Percentiles rank a stretch among this genome's conserved stretches.
Evolutionary conservation across 2,797 vertebrate genomes (phyloP).

Genomic region (Squalus acanthias): DNA sequence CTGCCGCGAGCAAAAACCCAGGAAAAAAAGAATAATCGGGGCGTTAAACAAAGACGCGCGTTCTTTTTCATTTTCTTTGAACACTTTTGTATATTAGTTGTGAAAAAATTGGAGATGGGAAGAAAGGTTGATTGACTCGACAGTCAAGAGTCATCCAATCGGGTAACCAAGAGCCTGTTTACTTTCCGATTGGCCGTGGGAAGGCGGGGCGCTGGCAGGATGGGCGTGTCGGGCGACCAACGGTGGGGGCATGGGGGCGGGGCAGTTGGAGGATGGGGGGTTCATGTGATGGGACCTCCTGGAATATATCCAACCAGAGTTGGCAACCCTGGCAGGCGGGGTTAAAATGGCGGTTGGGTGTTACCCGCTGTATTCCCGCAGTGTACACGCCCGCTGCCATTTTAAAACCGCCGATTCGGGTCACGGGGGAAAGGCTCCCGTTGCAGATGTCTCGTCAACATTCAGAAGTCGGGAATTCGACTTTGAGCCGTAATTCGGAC

Average conservation of each 20-base stretch:
- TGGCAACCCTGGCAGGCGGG: too few relatives aligned
- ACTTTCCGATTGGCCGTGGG: neutral
- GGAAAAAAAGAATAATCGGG: neutral
- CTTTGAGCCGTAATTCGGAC: too few relatives aligned
- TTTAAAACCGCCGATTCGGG: neutral
- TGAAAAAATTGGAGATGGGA: neutral
- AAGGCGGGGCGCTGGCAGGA: neutral
- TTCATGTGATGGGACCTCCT: neutral
- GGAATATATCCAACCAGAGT: neutral
- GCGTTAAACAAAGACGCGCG: neutral
- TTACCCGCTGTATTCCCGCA: too few relatives aligned
- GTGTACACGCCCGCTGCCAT: too few relatives aligned
- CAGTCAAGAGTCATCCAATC: neutral
- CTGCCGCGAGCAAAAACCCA: neutral
- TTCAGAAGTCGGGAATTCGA: neutral
- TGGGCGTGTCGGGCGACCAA: neutral
- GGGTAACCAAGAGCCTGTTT: neutral
- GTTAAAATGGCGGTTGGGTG: too few relatives aligned
- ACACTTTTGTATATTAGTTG: neutral
- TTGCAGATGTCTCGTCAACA: neutral
- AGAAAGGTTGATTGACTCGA: neutral
- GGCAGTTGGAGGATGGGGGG: neutral
- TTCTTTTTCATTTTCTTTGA: neutral
- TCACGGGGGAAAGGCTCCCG: neutral
- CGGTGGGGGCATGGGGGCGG: neutral